Evolutionary conservation across 2,113 vertebrate species (phyloP).

Genomic region (Ellobius talpinus): DNA sequence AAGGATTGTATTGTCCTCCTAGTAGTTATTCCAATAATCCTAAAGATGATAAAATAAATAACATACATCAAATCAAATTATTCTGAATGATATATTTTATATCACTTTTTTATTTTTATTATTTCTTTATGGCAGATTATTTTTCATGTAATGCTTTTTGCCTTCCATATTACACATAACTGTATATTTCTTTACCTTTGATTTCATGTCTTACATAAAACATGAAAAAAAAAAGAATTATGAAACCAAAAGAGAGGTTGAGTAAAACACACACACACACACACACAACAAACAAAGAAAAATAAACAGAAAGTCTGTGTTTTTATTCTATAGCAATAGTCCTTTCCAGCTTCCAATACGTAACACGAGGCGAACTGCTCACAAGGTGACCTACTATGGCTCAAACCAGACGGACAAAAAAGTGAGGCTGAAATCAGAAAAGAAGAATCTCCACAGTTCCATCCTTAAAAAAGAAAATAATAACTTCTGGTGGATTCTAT

Average conservation of each 20-base stretch:
- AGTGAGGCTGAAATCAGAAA: accelerated
- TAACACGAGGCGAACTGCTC: no score
- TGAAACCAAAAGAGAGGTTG: not conserved
- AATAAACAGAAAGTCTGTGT: not conserved
- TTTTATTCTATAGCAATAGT: not conserved
- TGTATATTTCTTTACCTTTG: not conserved
- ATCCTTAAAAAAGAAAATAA: not conserved
- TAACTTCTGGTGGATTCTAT: not conserved
- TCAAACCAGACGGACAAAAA: not conserved
- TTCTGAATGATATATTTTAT: not conserved
- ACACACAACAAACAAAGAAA: not conserved
- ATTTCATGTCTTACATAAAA: not conserved
- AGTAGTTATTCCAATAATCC: not conserved
- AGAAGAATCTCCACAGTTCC: not conserved
- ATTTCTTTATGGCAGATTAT: not conserved
- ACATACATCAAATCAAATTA: not conserved
- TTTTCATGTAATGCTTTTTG: not conserved
- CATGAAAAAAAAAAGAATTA: not conserved
- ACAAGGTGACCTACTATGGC: not conserved
- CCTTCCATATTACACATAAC: not conserved
- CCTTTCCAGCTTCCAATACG: not conserved
- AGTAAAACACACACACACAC: not conserved
- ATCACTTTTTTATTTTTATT: not conserved
- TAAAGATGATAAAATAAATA: not conserved
- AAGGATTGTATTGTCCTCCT: not conserved